A percentile compares a stretch with the other conserved stretches of the same genome.
phyloP scores from a whole-genome alignment of 64 coral and sea anemone species.

The Trachythela sp. region DNA sequence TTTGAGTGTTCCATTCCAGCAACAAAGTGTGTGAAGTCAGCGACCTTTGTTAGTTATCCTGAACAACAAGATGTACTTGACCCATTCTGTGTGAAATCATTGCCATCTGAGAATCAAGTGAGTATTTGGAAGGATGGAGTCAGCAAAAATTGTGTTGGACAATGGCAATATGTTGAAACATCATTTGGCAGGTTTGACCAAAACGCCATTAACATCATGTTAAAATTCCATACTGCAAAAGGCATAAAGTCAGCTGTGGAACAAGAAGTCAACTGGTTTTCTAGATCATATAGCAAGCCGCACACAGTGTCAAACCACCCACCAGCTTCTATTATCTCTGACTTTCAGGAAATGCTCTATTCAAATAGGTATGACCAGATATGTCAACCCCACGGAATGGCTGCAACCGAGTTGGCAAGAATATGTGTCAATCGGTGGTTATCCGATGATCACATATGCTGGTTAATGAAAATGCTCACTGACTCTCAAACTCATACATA shows the following conservation, averaged over 20 bases:
- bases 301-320: neutral
- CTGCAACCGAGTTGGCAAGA: neutral
- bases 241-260: neutral
- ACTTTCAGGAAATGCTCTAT: constrained; percentile 4
- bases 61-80: neutral
- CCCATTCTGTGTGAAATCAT: neutral
- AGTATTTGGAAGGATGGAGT: constrained; percentile 1
- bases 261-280: constrained; percentile 2
- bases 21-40: neutral
- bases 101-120: constrained; percentile 8
- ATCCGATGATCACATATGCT: neutral
- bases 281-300: constrained; percentile 10
- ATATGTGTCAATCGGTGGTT: constrained; percentile 8
- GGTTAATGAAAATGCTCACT: constrained; percentile 1
- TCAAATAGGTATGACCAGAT: neutral
- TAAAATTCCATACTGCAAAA: neutral
- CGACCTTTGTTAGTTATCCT: neutral
- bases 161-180: neutral
- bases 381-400: neutral
- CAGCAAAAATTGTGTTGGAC: neutral
- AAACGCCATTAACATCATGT: neutral
- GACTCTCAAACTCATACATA: constrained; percentile 8
- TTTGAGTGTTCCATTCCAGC: constrained; percentile 1
- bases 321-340: neutral
- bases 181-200: neutral